Evolutionary conservation across 2,113 vertebrate genomes (phyloP).

Genomic region (Callithrix jacchus): DNA sequence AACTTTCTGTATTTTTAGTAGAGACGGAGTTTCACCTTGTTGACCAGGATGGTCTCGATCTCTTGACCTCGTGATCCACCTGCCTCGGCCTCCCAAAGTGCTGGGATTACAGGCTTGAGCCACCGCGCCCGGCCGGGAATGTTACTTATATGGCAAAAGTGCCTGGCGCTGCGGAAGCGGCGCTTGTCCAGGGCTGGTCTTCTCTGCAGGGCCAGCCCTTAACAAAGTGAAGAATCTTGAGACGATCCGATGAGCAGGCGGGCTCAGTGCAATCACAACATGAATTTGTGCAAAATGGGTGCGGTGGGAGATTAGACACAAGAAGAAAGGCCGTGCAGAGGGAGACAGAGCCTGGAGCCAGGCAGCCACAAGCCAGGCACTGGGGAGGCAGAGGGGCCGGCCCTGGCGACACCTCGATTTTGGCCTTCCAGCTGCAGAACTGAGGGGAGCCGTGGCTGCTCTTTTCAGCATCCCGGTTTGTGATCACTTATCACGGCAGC

Average conservation of each 20-base stretch:
- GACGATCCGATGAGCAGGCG: not conserved
- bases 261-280: rapidly evolving
- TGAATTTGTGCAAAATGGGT: rapidly evolving
- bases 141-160: rapidly evolving
- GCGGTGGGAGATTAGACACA: not conserved
- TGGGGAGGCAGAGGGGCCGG: not conserved
- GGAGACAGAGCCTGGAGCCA: not conserved
- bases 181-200: too few relatives aligned
- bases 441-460: rapidly evolving
- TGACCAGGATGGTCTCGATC: too few relatives aligned
- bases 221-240: not conserved
- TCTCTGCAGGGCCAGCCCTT: too few relatives aligned
- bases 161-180: too few relatives aligned
- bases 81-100: too few relatives aligned
- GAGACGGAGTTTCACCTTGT: too few relatives aligned
- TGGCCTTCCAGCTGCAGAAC: not conserved
- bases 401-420: not conserved
- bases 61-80: too few relatives aligned
- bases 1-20: too few relatives aligned
- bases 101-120: too few relatives aligned
- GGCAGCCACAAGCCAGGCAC: not conserved
- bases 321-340: not conserved
- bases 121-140: too few relatives aligned
- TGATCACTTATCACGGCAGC: too few relatives aligned
- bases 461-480: rapidly evolving